Percentiles rank a stretch among this genome's conserved stretches.
phyloP scores from a whole-genome alignment of 2,888 invertebrate genomes.

The Oconnorella tubifera region DNA sequence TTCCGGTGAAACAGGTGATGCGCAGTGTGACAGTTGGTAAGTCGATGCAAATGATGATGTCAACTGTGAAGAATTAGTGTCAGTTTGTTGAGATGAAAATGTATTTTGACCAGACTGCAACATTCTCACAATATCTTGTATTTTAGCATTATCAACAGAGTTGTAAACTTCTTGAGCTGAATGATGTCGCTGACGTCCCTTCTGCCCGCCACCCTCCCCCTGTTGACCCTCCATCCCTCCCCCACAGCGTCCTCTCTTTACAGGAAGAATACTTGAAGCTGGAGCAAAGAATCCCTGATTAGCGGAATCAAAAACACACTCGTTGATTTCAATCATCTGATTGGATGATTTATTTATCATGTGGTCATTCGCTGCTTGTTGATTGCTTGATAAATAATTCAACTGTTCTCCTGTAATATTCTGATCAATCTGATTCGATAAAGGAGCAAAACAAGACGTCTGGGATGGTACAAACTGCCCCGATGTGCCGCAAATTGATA shows the following conservation, averaged over 20 bases:
- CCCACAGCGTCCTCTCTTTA: neutral
- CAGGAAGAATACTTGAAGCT: neutral
- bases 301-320: neutral
- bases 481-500: neutral
- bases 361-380: neutral
- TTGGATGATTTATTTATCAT: neutral
- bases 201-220: neutral
- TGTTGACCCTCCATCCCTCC: neutral
- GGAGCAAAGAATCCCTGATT: neutral
- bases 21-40: neutral
- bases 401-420: neutral
- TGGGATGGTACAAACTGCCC: slow-evolving; percentile 1
- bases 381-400: neutral
- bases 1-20: slow-evolving; percentile 1
- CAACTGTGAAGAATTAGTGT: neutral
- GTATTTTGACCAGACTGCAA: neutral
- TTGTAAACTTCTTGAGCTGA: neutral
- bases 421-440: neutral
- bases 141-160: neutral
- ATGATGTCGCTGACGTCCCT: neutral
- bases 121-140: neutral
- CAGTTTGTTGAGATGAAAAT: neutral
- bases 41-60: neutral
- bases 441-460: slow-evolving; percentile 2
- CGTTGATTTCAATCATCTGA: neutral